Percentiles rank a stretch among this genome's conserved stretches.
Evolutionary conservation across 2,797 vertebrate species (phyloP).

Genomic region (Scarus forsteni): DNA sequence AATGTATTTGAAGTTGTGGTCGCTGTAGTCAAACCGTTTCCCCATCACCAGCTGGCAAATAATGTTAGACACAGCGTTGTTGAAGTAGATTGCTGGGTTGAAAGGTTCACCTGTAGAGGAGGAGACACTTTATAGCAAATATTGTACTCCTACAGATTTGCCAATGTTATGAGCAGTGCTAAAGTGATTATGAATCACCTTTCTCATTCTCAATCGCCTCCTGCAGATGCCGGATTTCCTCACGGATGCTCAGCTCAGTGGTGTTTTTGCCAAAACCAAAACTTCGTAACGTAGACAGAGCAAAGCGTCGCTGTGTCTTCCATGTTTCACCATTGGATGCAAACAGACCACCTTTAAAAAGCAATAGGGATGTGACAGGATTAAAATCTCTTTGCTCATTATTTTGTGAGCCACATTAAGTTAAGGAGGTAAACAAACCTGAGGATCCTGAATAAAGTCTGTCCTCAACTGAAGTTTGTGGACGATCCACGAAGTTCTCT

Average conservation of each 20-base stretch:
- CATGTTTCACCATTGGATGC: conserved; percentile 72
- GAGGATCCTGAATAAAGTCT: conserved; percentile 37
- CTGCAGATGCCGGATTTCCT: conserved; percentile 67
- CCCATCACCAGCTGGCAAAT: conserved; percentile 80
- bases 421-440: conserved; percentile 68
- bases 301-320: conserved; percentile 76
- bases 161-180: background rate
- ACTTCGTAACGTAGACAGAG: conserved; percentile 69
- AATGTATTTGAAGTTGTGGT: conserved; percentile 69
- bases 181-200: conserved; percentile 41
- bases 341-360: conserved; percentile 63
- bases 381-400: background rate
- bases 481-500: conserved; percentile 81
- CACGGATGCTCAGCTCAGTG: conserved; percentile 72
- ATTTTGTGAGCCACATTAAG: background rate
- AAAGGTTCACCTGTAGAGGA: conserved; percentile 67
- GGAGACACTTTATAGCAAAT: background rate
- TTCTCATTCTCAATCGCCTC: conserved; percentile 70
- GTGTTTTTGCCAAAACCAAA: conserved; percentile 72
- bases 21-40: conserved; percentile 74
- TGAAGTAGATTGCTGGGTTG: conserved; percentile 63
- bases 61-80: conserved; percentile 78
- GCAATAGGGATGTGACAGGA: background rate
- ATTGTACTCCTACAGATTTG: background rate
- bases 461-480: fast-evolving